Conservation (phyloP, 2,888 invertebrate genomes). For the Pachydiplax longipennis region DNA sequence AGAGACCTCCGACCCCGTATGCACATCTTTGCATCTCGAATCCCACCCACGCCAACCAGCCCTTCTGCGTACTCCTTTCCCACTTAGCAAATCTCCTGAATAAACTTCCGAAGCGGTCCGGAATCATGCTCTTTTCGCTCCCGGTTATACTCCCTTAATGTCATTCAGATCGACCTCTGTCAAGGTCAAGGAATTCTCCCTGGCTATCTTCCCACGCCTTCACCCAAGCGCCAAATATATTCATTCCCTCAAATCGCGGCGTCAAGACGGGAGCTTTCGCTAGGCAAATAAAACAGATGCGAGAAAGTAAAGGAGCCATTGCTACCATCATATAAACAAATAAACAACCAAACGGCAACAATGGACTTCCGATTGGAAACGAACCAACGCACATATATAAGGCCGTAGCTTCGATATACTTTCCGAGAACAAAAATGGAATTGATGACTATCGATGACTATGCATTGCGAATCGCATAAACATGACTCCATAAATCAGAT, state of each 20-base stretch:
- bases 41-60: neutral
- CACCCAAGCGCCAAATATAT: neutral
- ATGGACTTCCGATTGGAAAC: neutral
- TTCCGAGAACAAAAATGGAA: neutral
- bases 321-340: neutral
- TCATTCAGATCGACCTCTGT: conserved; percentile 18
- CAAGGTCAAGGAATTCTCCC: neutral
- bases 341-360: neutral
- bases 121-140: neutral
- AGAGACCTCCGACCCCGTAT: neutral
- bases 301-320: neutral
- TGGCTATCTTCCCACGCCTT: neutral
- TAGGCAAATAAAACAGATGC: neutral
- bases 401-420: neutral
- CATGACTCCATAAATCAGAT: neutral
- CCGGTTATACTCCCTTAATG: conserved; percentile 21
- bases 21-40: neutral
- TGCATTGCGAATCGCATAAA: neutral
- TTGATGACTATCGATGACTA: neutral
- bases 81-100: neutral
- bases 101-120: neutral
- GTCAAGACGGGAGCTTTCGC: neutral
- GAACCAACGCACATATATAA: neutral
- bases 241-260: neutral
- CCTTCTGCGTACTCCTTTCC: neutral